Percentiles rank a stretch among this genome's conserved stretches.
phyloP scores from a whole-genome alignment of 30 jellyfish, hydroid and myxozoan genomes.

The Aurelia coerulea region DNA sequence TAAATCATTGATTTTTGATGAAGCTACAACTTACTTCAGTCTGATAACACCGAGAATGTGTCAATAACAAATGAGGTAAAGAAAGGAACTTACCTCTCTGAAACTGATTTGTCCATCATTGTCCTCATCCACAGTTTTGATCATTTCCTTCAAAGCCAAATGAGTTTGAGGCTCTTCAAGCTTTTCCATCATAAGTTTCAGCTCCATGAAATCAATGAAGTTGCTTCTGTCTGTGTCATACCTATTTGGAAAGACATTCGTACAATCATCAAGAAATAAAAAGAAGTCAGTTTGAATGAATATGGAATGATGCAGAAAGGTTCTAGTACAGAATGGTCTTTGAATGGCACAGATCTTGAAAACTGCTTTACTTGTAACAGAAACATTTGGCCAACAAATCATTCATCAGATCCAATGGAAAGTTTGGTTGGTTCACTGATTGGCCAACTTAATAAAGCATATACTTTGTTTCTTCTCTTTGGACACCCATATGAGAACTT shows the following conservation, averaged over 20 bases:
- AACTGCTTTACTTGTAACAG: no score
- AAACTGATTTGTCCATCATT: slow-evolving; percentile 92
- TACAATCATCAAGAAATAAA: background rate
- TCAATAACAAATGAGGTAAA: no score
- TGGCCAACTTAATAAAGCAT: no score
- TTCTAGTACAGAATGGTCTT: background rate
- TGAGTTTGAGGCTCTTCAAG: slow-evolving; percentile 95
- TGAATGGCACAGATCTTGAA: background rate
- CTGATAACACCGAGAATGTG: no score
- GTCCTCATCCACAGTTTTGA: slow-evolving; percentile 95
- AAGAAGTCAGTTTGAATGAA: background rate
- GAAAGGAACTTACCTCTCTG: slow-evolving; percentile 71
- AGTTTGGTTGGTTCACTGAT: no score
- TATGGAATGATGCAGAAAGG: background rate
- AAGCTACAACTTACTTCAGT: no score
- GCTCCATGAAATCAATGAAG: slow-evolving; percentile 82
- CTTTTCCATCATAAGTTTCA: slow-evolving; percentile 95
- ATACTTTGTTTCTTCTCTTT: no score
- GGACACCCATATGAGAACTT: no score
- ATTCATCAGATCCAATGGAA: no score
- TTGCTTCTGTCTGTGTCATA: slow-evolving; percentile 82
- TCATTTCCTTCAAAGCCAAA: slow-evolving; percentile 91
- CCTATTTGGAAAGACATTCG: slow-evolving; percentile 35
- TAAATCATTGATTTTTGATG: no score
- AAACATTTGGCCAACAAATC: no score